Evolutionary conservation across 1,140 invertebrate genomes (phyloP).

Genomic region (Olivierus martensii): DNA sequence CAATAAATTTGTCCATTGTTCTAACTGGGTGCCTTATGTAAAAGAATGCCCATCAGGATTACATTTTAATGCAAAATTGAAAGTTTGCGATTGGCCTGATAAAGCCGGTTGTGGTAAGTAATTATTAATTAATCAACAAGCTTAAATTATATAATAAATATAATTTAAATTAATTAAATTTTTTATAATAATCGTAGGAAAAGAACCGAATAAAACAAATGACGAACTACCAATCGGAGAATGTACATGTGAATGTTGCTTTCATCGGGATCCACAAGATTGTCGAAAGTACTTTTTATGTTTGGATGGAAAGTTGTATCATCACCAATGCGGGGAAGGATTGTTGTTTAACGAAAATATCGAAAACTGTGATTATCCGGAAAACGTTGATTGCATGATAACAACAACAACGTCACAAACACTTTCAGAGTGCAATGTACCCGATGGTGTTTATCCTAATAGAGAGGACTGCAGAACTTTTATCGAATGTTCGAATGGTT

Average conservation of each 20-base stretch:
- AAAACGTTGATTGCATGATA: constrained; percentile 5
- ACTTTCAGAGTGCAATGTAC: too few relatives aligned
- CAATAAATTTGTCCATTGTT: constrained; percentile 17
- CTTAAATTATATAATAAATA: too few relatives aligned
- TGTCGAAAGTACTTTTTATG: constrained; percentile 6
- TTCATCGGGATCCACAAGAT: not conserved
- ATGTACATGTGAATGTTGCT: constrained; percentile 2
- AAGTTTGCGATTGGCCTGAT: constrained; percentile 22
- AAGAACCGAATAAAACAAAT: too few relatives aligned
- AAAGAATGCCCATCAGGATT: constrained; percentile 20
- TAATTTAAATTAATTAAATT: too few relatives aligned
- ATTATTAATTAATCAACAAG: too few relatives aligned
- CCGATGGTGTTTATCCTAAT: too few relatives aligned
- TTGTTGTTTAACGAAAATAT: constrained; percentile 1
- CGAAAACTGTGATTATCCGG: constrained; percentile 5
- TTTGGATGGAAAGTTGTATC: not conserved
- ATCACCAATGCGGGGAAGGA: not conserved
- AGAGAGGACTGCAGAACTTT: not conserved
- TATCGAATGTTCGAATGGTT: not conserved
- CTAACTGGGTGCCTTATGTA: constrained; percentile 17
- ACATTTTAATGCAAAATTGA: constrained; percentile 19
- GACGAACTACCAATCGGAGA: not conserved
- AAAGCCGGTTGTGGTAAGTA: constrained; percentile 17
- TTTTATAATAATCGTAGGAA: too few relatives aligned
- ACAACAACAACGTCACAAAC: not conserved